Evolutionary conservation across 1,140 invertebrate species (phyloP), one percentile per base, ranked within the genome.

Genomic region (Drosophila erecta): DNA sequence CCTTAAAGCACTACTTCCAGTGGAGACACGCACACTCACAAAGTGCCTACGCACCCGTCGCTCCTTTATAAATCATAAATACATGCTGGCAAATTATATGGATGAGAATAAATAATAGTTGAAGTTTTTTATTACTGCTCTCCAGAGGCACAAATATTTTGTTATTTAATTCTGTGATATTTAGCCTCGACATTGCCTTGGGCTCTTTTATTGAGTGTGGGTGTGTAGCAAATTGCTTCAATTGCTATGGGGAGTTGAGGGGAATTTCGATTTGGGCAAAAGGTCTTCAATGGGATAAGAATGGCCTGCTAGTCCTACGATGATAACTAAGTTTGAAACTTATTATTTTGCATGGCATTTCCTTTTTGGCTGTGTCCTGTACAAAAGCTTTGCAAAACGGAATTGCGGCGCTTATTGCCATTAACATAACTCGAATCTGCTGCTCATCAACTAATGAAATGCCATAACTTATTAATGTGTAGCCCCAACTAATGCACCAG

Each of bases 71-170:
- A 86, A 86, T 86, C 81, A 87, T 87, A 83, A 87, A 81, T 86
- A 81, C 44, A 87, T 87, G 79, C 79, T 73, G 76, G 81, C 83
- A 79, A 86, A 86, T 86, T 87, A 86, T 87, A 75, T 69, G 71
- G 83, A 87, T 64, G 81, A 66, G 78, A 74, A 83, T 87, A 86
- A 86, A 86, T 86, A 86, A 86, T 86, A 86, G 81, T 86, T 86
- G 83, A 86, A 86, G 83, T 78, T 72, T 53, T 65, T 66, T 62
- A 51, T 67, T 67, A 65, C 55, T 71, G 38, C 51, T 41, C 33
- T 56, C 56, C 15, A 49, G 47, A 69, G 47, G 69, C 77, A 60
- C 59, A 74, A 83, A 84, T 72, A 86, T 81, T 85, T 86, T 86
- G 74, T 85, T 85, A 86, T 86, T 87, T 79, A 81, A 85, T 85